phyloP scores from a whole-genome alignment of 2,113 vertebrate genomes.

The Acanthochromis polyacanthus region DNA sequence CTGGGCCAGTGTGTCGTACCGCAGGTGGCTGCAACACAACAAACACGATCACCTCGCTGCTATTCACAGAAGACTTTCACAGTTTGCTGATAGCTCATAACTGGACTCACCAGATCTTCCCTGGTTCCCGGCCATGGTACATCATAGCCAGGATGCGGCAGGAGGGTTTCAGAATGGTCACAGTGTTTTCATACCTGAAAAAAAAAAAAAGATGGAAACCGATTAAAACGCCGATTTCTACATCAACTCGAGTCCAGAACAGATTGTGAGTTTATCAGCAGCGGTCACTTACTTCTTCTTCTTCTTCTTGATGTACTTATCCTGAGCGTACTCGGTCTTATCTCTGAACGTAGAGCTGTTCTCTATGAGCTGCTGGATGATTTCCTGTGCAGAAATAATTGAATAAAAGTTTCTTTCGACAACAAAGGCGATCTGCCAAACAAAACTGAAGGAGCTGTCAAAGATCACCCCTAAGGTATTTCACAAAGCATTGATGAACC shows the following conservation, averaged over 20 bases:
- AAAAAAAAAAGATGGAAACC: background rate
- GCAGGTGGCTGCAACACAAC: constrained; percentile 87
- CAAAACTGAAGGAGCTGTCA: too few species aligned
- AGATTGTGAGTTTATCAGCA: background rate
- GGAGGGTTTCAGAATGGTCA: constrained; percentile 92
- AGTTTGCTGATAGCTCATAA: background rate
- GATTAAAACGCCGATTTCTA: background rate
- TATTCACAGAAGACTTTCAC: background rate
- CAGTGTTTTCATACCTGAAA: constrained; percentile 91
- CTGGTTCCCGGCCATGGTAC: constrained; percentile 97
- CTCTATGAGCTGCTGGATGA: constrained; percentile 96
- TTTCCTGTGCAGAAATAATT: constrained; percentile 87
- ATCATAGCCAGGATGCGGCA: constrained; percentile 96
- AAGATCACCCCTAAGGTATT: too few species aligned
- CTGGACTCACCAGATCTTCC: constrained; percentile 94
- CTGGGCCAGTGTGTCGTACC: constrained; percentile 95
- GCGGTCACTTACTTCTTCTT: constrained; percentile 94
- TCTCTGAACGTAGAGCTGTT: constrained; percentile 96
- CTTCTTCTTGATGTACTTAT: constrained; percentile 99
- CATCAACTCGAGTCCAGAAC: background rate
- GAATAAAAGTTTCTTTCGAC: too few species aligned
- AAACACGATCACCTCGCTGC: background rate
- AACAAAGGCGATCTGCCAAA: too few species aligned
- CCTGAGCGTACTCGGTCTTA: constrained; percentile 97
- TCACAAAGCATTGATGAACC: too few species aligned